Evolutionary conservation across 2,113 vertebrate genomes (phyloP), one percentile per base, ranked within the genome.

Genomic region (Aegotheles bennettii): DNA sequence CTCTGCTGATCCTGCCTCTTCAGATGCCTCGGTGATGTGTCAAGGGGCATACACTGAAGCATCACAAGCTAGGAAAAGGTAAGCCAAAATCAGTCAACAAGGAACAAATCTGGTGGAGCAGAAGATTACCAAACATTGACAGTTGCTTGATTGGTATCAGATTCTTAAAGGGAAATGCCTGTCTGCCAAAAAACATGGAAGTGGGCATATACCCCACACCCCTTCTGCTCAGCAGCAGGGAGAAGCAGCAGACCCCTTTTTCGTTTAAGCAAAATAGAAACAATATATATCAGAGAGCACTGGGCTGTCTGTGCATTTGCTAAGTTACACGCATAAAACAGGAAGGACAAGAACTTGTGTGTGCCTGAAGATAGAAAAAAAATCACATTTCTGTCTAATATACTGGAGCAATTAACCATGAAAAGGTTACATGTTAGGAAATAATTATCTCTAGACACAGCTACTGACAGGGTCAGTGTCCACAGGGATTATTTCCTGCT

Each of bases 391-490:
- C 95, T 93, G 43, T 57, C 91, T 78, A 95, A 96, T 93, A 87
- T 31, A 64, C 77, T 78, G 87, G 67, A 95, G 91, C 93, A 95
- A 96, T 84, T 95, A 94, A 96, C 75, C 93, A 94, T 89, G 92
- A 96, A 96, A 94, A 94, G 83, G 83, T 95, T 96, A 92, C 74
- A 71, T 2, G 65, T 96, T 96, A 89, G 93, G 94, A 96, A 95
- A 95, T 91, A 95, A 96, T 88, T 90, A 93, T 95, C 93, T 93
- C 95, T 96, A 89, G 95, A 82, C 88, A 87, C 78, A 89, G 93
- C 69, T 91, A 54, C 90, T 84, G 90, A 92, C 94, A 93, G 84
- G 83, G 93, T 93, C 94, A 84, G 69, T 53, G 76, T 96, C 92
- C 87, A 93, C 84, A 94, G 79, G 69, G 92, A 96, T 96, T 94